phyloP scores from a whole-genome alignment of 2,113 vertebrate genomes.

The Chunga burmeisteri region DNA sequence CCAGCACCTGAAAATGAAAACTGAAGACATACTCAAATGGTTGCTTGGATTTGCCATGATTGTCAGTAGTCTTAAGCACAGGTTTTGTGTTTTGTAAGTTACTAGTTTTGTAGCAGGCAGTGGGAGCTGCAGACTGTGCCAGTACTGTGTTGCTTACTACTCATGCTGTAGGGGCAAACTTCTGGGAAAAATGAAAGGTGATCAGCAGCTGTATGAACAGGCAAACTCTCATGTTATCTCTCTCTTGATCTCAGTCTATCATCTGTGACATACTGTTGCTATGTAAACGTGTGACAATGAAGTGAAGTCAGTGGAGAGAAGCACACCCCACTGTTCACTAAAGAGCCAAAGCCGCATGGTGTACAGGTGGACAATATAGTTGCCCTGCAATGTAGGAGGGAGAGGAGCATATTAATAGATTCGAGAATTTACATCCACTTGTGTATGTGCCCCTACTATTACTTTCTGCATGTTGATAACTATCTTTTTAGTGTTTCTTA shows the following conservation, averaged over 20 bases:
- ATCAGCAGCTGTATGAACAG: neutral
- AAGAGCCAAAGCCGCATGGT: neutral
- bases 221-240: neutral
- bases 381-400: neutral
- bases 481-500: neutral
- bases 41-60: neutral
- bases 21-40: neutral
- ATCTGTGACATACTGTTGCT: neutral
- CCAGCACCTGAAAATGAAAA: neutral
- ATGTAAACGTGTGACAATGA: neutral
- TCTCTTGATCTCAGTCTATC: neutral
- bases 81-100: neutral
- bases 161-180: neutral
- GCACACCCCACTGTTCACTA: neutral
- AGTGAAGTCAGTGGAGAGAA: neutral
- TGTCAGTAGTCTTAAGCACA: neutral
- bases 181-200: neutral
- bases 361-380: neutral
- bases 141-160: neutral
- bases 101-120: neutral
- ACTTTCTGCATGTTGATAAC: neutral
- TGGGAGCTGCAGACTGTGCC: neutral
- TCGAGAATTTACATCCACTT: neutral
- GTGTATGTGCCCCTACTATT: neutral
- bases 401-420: neutral